Evolutionary conservation across 2,888 invertebrate genomes (phyloP), one percentile per base, ranked within the genome.

Genomic region (Lasioglossum leucozonium): DNA sequence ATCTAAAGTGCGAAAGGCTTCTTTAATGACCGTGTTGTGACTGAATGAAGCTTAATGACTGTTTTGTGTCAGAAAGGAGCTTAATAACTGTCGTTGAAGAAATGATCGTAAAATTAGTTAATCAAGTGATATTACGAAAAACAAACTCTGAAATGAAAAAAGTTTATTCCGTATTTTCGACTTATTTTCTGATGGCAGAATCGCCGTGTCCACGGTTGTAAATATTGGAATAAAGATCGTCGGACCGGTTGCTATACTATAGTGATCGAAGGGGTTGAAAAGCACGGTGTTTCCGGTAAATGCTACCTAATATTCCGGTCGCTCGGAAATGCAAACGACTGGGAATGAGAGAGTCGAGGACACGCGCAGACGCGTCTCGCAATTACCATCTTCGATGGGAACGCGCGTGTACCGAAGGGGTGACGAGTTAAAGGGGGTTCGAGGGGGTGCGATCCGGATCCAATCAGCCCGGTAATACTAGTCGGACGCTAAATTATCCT

Each of bases 381-480:
- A 26, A 26, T 42, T 42, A 67, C 37, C 6, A 34, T 34, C 44
- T 30, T 47, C 47, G 47, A 34, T 51, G 44, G 18, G 44, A 30
- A 47, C 42, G 18, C 26, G 18, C 44, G 72, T 44, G 30, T 30
- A 6, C 44, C 26, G 30, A 62, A 6, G 13, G 30, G 30, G 37
- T 13, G 34, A 18, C 34, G 44, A 26, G 18, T 1, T 11, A 30
- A 30, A 30, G 34, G 22, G 34, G 22, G 67, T 1, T 8, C 22
- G 22, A 22, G 37, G 67, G 34, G 18, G 6, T 11, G 37, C 22
- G 67, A 67, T 67, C 37, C 37, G 37, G 73, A 79, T 74, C 30
- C 74, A 74, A 58, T 82, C 79, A 73, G 3, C n/a, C 37, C n/a
- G 11, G 4, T 67, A 73, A 55, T 73, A 71, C 47, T 55, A 55